These are phyloP conservation scores for Hippotragus niger DNA, from an alignment of 2,113 vertebrate species.

Conservation along the genomic window DNA sequence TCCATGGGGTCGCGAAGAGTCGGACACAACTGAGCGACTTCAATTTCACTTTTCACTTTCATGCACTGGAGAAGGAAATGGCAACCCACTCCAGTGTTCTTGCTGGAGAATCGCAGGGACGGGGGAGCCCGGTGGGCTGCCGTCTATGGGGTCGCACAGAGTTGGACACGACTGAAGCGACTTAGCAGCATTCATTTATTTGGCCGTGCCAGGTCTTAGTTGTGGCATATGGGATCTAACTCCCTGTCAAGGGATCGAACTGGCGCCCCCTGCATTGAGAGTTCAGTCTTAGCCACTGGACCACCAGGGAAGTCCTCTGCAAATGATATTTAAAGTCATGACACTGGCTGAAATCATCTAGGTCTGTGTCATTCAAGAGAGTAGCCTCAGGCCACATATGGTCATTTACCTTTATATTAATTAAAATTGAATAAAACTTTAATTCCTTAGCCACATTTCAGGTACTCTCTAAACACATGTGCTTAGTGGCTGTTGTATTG, in stretches of 20 bases:
- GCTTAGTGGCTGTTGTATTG: neutral
- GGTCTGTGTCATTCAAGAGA: neutral
- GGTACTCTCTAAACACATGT: neutral
- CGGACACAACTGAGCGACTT: too few relatives aligned
- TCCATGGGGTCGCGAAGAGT: too few relatives aligned
- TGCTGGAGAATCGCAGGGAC: too few relatives aligned
- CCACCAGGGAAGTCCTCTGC: neutral
- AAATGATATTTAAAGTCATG: neutral
- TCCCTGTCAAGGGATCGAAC: neutral
- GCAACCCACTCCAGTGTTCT: too few relatives aligned
- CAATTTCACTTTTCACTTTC: too few relatives aligned
- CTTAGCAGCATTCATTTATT: neutral
- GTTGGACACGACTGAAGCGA: too few relatives aligned
- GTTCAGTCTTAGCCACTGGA: neutral
- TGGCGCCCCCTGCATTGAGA: accelerated
- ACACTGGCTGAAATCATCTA: neutral
- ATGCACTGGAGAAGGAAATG: too few relatives aligned
- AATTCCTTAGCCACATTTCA: neutral
- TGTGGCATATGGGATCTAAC: neutral
- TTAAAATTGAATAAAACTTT: neutral
- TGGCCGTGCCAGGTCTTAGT: neutral
- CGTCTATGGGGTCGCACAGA: too few relatives aligned
- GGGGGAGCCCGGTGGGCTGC: too few relatives aligned
- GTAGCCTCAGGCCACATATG: neutral
- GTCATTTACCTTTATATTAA: neutral